Base-by-base conservation (phyloP, 2,888 invertebrate species). In the Cotesia congregata region DNA sequence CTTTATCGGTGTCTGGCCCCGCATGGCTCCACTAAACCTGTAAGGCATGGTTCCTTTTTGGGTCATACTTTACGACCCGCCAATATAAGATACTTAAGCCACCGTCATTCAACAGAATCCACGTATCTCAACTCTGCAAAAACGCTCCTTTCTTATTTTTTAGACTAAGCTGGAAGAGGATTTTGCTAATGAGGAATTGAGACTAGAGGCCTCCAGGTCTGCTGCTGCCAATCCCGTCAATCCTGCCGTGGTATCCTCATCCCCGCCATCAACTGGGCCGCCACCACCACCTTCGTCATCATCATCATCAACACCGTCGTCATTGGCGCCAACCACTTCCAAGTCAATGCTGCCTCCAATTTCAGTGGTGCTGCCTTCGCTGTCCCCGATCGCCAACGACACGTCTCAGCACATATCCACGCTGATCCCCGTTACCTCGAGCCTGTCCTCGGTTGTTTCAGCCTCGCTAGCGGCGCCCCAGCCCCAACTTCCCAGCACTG, bases 1-100 rank as follows among this genome's bases (percentile, higher is more conserved):
- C 88, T 89, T 89, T 89, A 88, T 89, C 88, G 89, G 87, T 88
- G 88, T 89, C 89, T 89, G 88, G 88, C 88, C 88, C 88, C 89
- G 88, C 88, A 89, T 88, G 88, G 89, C 87, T 88, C 88, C 88
- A 86, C 85, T 88, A 88, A 88, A 89, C 88, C 88, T 88, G 88
- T 89, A 88, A 89, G 88, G 88, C 89, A 89, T 88, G 89, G 85
- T 88, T 88, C 86, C 85, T 87, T 88, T 78, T 87, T 86, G 85
- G 85, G 84, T 86, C 74, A 75, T 70, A 77, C 68, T 70, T 70
- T 82, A 76, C 75, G 78, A 81, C 83, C 80, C 80, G 41, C 61
- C 76, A 72, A 76, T 72, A 76, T 76, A 72, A 65, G 40, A 77
- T 77, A 77, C 61, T 77, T 77, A 77, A 77, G 77, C 68, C 78